Evolutionary conservation across 2,797 vertebrate genomes (phyloP).

Genomic region (Mormyrus proboscirostris): DNA sequence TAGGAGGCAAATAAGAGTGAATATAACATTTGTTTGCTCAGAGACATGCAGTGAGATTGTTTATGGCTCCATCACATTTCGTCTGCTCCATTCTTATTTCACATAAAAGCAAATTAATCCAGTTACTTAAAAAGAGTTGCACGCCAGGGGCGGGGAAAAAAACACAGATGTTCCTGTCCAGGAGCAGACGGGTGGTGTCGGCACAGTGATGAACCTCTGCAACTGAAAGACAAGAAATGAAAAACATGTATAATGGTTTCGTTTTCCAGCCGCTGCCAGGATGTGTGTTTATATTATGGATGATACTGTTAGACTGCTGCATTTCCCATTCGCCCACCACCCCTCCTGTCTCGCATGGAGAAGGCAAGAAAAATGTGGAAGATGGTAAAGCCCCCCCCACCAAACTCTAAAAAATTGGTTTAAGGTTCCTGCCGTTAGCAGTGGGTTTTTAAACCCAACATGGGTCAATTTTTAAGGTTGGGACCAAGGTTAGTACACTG

Average conservation of each 20-base stretch:
- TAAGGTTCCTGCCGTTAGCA: background rate
- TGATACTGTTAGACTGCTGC: constrained; percentile 28
- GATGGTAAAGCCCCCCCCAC: background rate
- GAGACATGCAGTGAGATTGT: background rate
- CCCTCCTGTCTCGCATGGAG: background rate
- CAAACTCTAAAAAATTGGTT: background rate
- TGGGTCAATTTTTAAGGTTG: background rate
- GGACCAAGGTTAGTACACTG: background rate
- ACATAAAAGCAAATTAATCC: constrained; percentile 11
- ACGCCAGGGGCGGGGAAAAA: constrained; percentile 39
- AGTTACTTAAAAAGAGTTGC: constrained; percentile 13
- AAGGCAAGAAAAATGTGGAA: background rate
- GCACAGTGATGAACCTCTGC: constrained; percentile 48
- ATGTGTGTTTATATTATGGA: background rate
- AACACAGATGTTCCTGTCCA: constrained; percentile 18
- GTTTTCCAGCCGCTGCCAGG: constrained; percentile 12
- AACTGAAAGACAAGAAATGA: constrained; percentile 33
- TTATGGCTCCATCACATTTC: background rate
- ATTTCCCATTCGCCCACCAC: background rate
- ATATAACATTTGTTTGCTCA: background rate
- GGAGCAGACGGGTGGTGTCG: background rate
- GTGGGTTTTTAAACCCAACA: background rate
- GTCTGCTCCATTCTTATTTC: background rate
- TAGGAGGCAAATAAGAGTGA: background rate
- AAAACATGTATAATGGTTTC: background rate